These are phyloP conservation scores for Palythoa grandis DNA, from an alignment of 92 coral and sea anemone genomes.

Conservation along the genomic window DNA sequence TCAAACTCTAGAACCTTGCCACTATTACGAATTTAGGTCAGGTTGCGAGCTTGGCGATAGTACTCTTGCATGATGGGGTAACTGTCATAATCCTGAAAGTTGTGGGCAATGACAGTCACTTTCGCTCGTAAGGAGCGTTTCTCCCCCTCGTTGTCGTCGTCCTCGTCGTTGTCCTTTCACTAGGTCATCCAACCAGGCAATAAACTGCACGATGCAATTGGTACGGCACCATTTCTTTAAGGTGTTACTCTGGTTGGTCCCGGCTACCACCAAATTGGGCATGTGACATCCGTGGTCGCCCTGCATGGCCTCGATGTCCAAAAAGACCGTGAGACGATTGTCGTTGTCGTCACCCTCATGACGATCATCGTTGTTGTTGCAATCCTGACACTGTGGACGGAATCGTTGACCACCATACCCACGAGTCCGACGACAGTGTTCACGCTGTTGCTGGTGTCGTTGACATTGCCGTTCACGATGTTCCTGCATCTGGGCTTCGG, in stretches of 20 bases:
- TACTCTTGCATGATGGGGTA: neutral
- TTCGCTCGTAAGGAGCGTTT: neutral
- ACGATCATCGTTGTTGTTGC: neutral
- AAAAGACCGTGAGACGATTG: neutral
- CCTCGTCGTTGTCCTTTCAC: neutral
- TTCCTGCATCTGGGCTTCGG: neutral
- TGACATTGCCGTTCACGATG: neutral
- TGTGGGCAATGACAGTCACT: neutral
- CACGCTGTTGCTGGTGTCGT: neutral
- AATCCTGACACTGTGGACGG: neutral
- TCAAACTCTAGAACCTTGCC: neutral
- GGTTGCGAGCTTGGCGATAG: neutral
- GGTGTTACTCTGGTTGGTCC: neutral
- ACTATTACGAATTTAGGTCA: neutral
- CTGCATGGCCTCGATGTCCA: neutral
- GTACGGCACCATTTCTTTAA: neutral
- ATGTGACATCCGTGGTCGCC: neutral
- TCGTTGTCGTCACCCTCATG: neutral
- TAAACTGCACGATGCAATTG: neutral
- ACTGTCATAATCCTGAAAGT: neutral
- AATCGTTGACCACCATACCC: neutral
- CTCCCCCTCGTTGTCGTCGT: neutral
- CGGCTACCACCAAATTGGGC: neutral
- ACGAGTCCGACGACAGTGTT: neutral
- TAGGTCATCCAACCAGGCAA: neutral